phyloP scores from a whole-genome alignment of 1,140 invertebrate species.

The Drosophila subobscura region DNA sequence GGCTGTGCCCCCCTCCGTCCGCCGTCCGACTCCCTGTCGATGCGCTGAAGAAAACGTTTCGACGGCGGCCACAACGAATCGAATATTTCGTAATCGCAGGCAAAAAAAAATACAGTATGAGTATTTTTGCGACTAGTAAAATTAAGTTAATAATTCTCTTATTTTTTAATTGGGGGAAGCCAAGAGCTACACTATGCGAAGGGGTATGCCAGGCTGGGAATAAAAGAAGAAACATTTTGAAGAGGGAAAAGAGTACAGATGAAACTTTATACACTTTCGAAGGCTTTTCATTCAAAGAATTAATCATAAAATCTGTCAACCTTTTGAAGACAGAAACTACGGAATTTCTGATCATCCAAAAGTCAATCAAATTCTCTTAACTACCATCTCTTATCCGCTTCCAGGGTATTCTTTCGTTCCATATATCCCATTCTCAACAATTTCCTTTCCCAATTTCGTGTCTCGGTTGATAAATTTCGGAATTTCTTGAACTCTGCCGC shows the following conservation, averaged over 20 bases:
- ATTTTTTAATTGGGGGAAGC: slow-evolving; percentile 47
- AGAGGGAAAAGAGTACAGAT: background rate
- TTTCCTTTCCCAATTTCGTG: slow-evolving; percentile 11
- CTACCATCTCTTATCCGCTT: too few relatives aligned
- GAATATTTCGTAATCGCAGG: slow-evolving; percentile 63
- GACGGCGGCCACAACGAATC: slow-evolving; percentile 28
- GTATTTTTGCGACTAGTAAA: slow-evolving; percentile 55
- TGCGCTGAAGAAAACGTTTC: slow-evolving; percentile 44
- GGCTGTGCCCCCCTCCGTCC: slow-evolving; percentile 10
- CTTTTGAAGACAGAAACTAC: too few relatives aligned
- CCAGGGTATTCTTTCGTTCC: too few relatives aligned
- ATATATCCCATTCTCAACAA: too few relatives aligned
- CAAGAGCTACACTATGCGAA: too few relatives aligned
- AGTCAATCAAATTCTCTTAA: too few relatives aligned
- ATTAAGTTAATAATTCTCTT: slow-evolving; percentile 73
- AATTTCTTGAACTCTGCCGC: slow-evolving; percentile 16
- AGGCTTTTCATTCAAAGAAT: too few relatives aligned
- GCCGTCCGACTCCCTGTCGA: slow-evolving; percentile 30
- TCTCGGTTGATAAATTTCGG: slow-evolving; percentile 53
- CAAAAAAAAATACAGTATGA: slow-evolving; percentile 34
- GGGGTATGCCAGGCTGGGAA: too few relatives aligned
- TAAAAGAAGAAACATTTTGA: too few relatives aligned
- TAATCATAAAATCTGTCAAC: too few relatives aligned
- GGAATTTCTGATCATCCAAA: too few relatives aligned
- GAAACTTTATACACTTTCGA: slow-evolving; percentile 3